Base-by-base conservation (phyloP, 2,113 vertebrate genomes). In the Melanotaenia duboulayi region DNA sequence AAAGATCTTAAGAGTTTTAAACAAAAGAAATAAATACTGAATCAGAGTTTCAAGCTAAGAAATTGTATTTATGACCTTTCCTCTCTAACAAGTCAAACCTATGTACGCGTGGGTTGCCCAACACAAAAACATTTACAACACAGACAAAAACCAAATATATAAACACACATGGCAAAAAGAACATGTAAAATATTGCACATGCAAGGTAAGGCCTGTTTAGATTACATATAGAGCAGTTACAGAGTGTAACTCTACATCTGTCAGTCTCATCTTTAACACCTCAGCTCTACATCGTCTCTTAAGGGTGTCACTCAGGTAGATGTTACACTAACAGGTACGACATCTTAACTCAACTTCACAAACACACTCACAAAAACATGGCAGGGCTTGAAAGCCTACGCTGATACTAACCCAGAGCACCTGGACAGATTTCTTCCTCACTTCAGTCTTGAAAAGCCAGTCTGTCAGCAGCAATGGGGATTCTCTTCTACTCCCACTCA, bases 391-490 rank as follows among this genome's bases (percentile, higher is more conserved):
- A 10, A 16, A 13, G 12, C 66, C 37, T 52, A 40, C 1, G 52
- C 44, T 40, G 51, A 22, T n/a, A 9, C 61, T 16, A 19, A 56
- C 3, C 67, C 2, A 40, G 28, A 57, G 13, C 59, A 74, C 50
- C n/a, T 25, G 42, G 73, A 81, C 79, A 78, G 71, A 74, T 72
- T 44, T 86, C 78, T 59, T 37, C 70, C 56, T 71, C 74, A 58
- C 76, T 76, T 80, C 72, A 73, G 74, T 82, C 56, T 74, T 51
- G 49, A 85, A 74, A 86, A 54, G 54, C 59, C 64, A 37, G 17
- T 14, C 66, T 79, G 81, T 85, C 86, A 73, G 66, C 23, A 74
- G 65, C 7, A 1, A 64, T 25, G 14, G 22, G n/a, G 20, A 67
- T 59, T 58, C 62, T 67, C 49, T 44, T 57, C 60, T 24, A 7